Percentiles rank a stretch among this genome's conserved stretches.
Conservation (phyloP, 2,797 vertebrate genomes). For the Labeo calbasu region DNA sequence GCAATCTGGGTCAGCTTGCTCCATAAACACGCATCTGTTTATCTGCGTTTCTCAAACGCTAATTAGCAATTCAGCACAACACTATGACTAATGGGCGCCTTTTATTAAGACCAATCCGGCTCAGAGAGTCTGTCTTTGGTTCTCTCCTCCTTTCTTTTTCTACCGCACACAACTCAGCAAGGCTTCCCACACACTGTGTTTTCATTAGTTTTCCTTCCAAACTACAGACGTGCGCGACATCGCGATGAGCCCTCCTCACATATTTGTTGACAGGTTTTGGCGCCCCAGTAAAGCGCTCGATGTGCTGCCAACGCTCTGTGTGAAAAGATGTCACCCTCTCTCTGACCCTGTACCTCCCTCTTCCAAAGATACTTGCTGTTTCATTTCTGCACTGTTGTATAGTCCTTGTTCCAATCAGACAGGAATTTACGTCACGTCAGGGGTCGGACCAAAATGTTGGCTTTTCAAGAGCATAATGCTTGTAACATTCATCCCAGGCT, state of each 20-base stretch:
- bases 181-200: slow-evolving; percentile 29
- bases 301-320: slow-evolving; percentile 52
- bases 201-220: slow-evolving; percentile 37
- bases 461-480: not conserved
- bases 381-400: slow-evolving; percentile 71
- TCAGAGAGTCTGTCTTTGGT: slow-evolving; percentile 15
- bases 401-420: slow-evolving; percentile 71
- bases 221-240: slow-evolving; percentile 69
- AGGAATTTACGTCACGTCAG: slow-evolving; percentile 62
- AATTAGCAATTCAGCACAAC: slow-evolving; percentile 34
- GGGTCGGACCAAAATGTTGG: not conserved
- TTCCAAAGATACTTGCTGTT: slow-evolving; percentile 72
- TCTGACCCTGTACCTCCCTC: slow-evolving; percentile 21
- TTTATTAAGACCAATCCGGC: slow-evolving; percentile 45
- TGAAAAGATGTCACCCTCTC: slow-evolving; percentile 59
- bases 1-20: slow-evolving; percentile 36
- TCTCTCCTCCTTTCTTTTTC: slow-evolving; percentile 16
- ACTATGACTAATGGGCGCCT: slow-evolving; percentile 42
- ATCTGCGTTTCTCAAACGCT: slow-evolving; percentile 24
- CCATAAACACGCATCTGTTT: slow-evolving; percentile 37
- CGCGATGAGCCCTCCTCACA: slow-evolving; percentile 54
- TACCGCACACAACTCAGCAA: slow-evolving; percentile 15
- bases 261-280: slow-evolving; percentile 48
- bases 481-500: not conserved
- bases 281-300: slow-evolving; percentile 48